A percentile compares a stretch with the other conserved stretches of the same genome.
phyloP scores from a whole-genome alignment of 2,113 vertebrate genomes.

The Nothoprocta pentlandii region DNA sequence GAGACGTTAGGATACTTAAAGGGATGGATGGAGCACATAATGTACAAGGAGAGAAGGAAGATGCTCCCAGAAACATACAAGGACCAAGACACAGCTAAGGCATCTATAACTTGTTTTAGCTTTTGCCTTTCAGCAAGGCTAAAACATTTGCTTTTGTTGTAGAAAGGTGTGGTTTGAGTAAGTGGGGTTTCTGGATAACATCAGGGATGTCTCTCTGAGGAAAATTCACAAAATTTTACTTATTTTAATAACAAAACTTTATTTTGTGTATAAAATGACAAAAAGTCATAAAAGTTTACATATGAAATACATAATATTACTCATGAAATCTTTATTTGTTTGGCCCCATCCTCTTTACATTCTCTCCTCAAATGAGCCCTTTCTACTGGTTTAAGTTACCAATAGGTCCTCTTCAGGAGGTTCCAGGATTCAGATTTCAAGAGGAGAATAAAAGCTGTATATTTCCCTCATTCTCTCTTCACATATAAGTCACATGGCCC shows the following conservation, averaged over 20 bases:
- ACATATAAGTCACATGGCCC: background rate
- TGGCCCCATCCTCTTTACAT: too few species aligned
- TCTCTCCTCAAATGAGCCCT: too few species aligned
- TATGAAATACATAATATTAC: too few species aligned
- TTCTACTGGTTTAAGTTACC: too few species aligned
- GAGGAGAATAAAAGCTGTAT: too few species aligned
- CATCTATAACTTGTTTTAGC: background rate
- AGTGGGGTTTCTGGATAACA: background rate
- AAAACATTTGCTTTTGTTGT: background rate
- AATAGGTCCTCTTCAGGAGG: too few species aligned
- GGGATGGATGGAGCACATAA: background rate
- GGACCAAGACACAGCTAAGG: background rate
- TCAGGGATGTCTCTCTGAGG: background rate
- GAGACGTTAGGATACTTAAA: background rate
- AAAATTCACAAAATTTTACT: background rate
- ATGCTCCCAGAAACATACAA: background rate
- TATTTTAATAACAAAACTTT: constrained; percentile 78
- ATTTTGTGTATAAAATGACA: constrained; percentile 81
- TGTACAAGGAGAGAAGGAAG: background rate
- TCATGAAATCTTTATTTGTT: too few species aligned
- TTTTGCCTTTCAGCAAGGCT: background rate
- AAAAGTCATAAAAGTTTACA: too few species aligned
- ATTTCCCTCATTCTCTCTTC: too few species aligned
- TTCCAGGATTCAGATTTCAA: too few species aligned
- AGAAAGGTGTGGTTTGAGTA: background rate